These are phyloP conservation scores for Connochaetes taurinus DNA, from an alignment of 2,113 vertebrate genomes.

Conservation along the genomic window DNA sequence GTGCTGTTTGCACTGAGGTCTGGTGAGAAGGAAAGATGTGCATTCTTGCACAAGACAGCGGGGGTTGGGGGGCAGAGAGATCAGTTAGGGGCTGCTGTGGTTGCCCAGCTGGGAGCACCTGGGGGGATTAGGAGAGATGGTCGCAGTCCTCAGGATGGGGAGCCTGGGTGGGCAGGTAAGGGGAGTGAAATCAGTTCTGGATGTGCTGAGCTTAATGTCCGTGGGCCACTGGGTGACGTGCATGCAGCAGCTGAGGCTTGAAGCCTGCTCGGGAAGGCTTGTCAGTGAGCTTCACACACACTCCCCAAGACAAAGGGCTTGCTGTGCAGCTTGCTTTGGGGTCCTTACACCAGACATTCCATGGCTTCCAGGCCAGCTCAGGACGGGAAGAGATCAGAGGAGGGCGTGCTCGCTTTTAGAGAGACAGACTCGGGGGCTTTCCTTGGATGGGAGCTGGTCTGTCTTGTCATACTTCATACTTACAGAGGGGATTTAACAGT, in stretches of 20 bases:
- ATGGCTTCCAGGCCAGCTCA: not conserved
- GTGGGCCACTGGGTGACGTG: fast-evolving
- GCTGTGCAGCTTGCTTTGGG: not conserved
- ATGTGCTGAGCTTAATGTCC: not conserved
- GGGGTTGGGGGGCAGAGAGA: not conserved
- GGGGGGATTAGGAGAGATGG: too few species aligned
- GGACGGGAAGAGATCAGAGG: not conserved
- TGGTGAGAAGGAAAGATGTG: fast-evolving
- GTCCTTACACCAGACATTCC: not conserved
- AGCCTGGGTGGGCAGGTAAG: too few species aligned
- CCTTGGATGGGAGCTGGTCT: not conserved
- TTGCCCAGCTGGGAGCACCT: not conserved
- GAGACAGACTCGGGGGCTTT: not conserved
- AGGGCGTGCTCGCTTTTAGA: not conserved
- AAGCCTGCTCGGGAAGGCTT: not conserved
- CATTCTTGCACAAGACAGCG: fast-evolving
- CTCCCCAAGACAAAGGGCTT: not conserved
- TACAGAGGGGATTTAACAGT: not conserved
- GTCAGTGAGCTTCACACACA: not conserved
- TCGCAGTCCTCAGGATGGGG: not conserved
- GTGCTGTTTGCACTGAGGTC: not conserved
- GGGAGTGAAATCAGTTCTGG: not conserved
- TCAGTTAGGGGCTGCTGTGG: not conserved
- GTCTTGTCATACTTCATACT: not conserved
- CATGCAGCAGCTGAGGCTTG: fast-evolving